Base-by-base conservation (phyloP, 2,113 vertebrate genomes). In the Amphilophus citrinellus region DNA sequence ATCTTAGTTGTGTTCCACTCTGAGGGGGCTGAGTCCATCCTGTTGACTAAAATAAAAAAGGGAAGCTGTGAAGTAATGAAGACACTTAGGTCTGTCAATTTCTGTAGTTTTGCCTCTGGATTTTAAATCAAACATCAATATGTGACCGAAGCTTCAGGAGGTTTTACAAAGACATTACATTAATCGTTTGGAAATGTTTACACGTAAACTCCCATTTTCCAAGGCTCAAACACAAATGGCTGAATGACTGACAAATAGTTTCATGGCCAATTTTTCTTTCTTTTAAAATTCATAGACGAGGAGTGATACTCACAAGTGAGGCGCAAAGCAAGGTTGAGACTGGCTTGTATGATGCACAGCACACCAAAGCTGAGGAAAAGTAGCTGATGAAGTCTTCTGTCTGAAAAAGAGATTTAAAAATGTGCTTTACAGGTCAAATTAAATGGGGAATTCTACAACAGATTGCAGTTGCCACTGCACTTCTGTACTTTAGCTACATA, bases 321-420 rank as follows among this genome's bases (percentile, higher is more conserved):
- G 5, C 80, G 58, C 22, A 82, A 20, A 4, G 66, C 18, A 7
- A 82, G 17, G 27, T 82, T 82, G n/a, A 82, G 80, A 53, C 24
- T 20, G 30, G 58, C 66, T 61, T 82, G 80, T 18, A 50, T 56
- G 58, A 82, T 53, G 20, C 80, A 82, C 14, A 82, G 39, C 9
- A 61, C 20, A 24, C 66, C 66, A 13, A 62, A 50, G 80, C 27
- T 18, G 58, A 82, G 66, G 42, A 75, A 20, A 61, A 75, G 24
- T 30, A 75, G 30, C 10, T 11, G 6, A 39, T 10, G 50, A 9
- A 35, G 13, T 37, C 42, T 61, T 56, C 30, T 75, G 9, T 61
- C 66, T 75, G 39, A 35, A 53, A 65, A 65, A 22, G 11, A 63
- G 13, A 2, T n/a, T 39, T 39, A n/a, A 37, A 37, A 39, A 17